Evolutionary conservation across 2,888 invertebrate genomes (phyloP), one percentile per base, ranked within the genome.

Genomic region (Serripes groenlandicus): DNA sequence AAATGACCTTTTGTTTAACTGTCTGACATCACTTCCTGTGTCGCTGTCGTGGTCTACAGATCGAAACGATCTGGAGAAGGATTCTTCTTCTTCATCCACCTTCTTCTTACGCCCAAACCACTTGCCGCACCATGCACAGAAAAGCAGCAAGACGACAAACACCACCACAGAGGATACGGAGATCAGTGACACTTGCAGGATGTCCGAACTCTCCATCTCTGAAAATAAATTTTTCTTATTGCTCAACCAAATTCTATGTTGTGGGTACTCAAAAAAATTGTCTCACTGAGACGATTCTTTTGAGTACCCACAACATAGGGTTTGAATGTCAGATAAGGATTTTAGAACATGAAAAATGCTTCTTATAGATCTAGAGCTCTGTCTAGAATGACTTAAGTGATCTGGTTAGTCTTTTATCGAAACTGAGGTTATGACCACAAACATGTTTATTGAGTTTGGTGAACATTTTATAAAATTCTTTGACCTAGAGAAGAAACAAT

Each of bases 51-150:
- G 78, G 62, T 85, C 82, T 42, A 82, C 74, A 0, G 85, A 79
- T n/a, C 62, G 66, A n/a, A 66, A 75, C 9, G 81, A 77, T n/a
- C 74, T 35, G 7, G 77, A 52, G 26, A 80, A 56, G 7, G 62
- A 56, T 58, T 82, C 82, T 28, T 81, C 81, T 7, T 79, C 79
- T 35, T 82, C 85, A 23, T 73, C 71, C 1, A 69, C 62, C 4
- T 62, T 69, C 58, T 75, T 70, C 72, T 78, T 70, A 32, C 66
- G n/a, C 7, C 75, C 73, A 60, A 79, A 85, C 34, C 85, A 85
- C 23, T 49, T 74, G 23, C 54, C 66, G 28, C 85, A 85, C 85
- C 85, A 82, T 4, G 82, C 82, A 73, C 85, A 85, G 30, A 85
- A 23, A 70, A 80, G 28, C 72, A 80, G 52, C 28, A 79, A 49